Evolutionary conservation across 37 sponge, comb jelly and placozoan species (phyloP), one percentile per base, ranked within the genome.

Genomic region (Aplysina aerophoba): DNA sequence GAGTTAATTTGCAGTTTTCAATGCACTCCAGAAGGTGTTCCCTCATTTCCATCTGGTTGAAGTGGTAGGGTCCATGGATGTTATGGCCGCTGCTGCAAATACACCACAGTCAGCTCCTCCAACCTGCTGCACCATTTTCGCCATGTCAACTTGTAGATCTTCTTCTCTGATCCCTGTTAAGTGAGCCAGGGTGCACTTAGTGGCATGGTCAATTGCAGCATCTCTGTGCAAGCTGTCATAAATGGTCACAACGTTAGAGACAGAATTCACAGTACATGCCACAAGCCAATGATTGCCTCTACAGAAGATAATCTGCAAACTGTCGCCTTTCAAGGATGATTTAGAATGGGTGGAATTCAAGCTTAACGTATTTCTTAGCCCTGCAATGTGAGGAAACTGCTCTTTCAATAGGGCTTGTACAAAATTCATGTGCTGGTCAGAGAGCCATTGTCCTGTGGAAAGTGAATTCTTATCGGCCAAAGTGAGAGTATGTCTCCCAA

Each of bases 11-110:
- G 15, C 54, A 54, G 21, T 80, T 80, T 53, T 80, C 81, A 80
- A 50, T 54, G 58, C 81, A 80, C 24, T 80, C 81, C n/a, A 80
- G 13, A 11, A 80, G 57, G 31, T 80, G 81, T n/a, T 25, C 11
- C 12, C 81, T 41, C 81, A 80, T 44, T 24, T 80, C 56, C 57
- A 24, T 33, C 24, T 80, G 81, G 27, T 54, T 55, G 58, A 80
- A 80, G 30, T 54, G 5, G 56, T 8, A n/a, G 58, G 57, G n/a
- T 8, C 69, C 27, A 67, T 21, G 15, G 69, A 67, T 67, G 27
- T 67, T 28, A 67, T 25, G 25, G n/a, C 69, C n/a, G 69, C 69
- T 16, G 69, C 69, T 25, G 69, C 69, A 67, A 67, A 67, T 21
- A 67, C 28, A 25, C 69, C 69, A 67, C 28, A 67, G 69, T 67